A percentile compares a stretch with the other conserved stretches of the same genome.
Evolutionary conservation across 1,140 invertebrate genomes (phyloP).

Genomic region (Ptiloglossa arizonensis): DNA sequence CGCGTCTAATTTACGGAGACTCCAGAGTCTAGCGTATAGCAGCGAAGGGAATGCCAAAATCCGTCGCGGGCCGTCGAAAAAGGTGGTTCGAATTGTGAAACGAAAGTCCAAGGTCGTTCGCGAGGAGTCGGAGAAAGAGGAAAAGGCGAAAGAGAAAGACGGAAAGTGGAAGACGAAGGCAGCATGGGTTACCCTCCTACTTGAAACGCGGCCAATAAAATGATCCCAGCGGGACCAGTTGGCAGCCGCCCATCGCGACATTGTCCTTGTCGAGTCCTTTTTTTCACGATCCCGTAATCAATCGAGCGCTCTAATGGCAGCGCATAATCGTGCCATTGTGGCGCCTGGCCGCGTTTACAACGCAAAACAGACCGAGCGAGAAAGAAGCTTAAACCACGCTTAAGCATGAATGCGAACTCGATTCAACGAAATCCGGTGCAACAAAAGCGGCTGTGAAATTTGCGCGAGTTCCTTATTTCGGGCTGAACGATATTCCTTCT

Average conservation of each 20-base stretch:
- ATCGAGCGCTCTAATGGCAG: constrained; percentile 70
- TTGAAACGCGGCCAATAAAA: constrained; percentile 71
- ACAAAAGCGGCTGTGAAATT: neutral
- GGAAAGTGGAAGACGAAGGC: constrained; percentile 29
- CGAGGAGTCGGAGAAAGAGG: constrained; percentile 27
- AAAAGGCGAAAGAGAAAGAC: constrained; percentile 15
- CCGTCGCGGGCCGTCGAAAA: neutral
- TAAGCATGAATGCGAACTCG: constrained; percentile 22
- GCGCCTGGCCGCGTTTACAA: constrained; percentile 47
- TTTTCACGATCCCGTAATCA: constrained; percentile 72
- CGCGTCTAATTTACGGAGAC: too few relatives aligned
- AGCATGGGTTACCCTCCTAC: constrained; percentile 55
- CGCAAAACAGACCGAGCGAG: constrained; percentile 55
- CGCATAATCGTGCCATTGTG: constrained; percentile 68
- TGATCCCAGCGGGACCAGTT: constrained; percentile 79
- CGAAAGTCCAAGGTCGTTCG: constrained; percentile 21
- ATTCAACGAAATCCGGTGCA: constrained; percentile 19
- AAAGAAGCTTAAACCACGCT: constrained; percentile 40
- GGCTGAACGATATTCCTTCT: too few relatives aligned
- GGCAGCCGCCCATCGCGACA: constrained; percentile 79
- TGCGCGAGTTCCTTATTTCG: neutral
- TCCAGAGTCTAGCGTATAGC: neutral
- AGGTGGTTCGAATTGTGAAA: neutral
- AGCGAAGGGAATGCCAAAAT: neutral
- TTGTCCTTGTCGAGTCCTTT: constrained; percentile 71